phyloP scores from a whole-genome alignment of 35 echinoderm and acorn worm genomes.

The Nesometra sesokonis region DNA sequence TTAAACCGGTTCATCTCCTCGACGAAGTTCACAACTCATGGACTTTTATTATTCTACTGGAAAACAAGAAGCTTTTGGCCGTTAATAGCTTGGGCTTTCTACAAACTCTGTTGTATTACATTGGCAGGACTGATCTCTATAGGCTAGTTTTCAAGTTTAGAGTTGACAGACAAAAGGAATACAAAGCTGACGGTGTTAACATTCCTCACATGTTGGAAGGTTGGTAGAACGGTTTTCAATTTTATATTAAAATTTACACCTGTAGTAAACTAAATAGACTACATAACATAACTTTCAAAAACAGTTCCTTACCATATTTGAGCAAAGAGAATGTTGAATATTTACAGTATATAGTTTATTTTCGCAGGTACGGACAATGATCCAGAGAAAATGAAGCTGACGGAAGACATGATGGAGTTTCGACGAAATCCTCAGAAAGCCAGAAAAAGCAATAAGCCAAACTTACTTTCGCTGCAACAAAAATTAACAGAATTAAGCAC shows the following conservation, averaged over 20 bases:
- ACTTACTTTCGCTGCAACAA: not conserved
- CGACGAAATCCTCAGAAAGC: not conserved
- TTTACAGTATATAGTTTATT: not conserved
- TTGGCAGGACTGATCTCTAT: constrained; percentile 70
- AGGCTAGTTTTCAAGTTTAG: constrained; percentile 62
- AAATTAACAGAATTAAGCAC: not conserved
- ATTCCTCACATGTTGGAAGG: constrained; percentile 53
- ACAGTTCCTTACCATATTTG: too few relatives aligned
- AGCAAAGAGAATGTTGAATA: not conserved
- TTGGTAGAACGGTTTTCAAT: constrained; percentile 14
- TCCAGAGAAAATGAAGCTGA: not conserved
- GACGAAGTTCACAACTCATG: constrained; percentile 24
- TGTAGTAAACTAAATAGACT: too few relatives aligned
- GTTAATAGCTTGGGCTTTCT: constrained; percentile 82
- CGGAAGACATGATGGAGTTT: not conserved
- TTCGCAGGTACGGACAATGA: not conserved
- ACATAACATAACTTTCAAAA: too few relatives aligned
- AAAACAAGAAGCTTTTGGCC: constrained; percentile 58
- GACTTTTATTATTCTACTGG: constrained; percentile 37
- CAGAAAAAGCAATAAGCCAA: not conserved
- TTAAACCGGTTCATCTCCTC: constrained; percentile 39
- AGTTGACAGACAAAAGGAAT: constrained; percentile 38
- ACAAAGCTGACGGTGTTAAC: constrained; percentile 36
- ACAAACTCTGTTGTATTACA: constrained; percentile 74
- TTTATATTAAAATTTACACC: too few relatives aligned